Evolutionary conservation across 2,888 invertebrate genomes (phyloP), one percentile per base, ranked within the genome.

Genomic region (Latheticus oryzae): DNA sequence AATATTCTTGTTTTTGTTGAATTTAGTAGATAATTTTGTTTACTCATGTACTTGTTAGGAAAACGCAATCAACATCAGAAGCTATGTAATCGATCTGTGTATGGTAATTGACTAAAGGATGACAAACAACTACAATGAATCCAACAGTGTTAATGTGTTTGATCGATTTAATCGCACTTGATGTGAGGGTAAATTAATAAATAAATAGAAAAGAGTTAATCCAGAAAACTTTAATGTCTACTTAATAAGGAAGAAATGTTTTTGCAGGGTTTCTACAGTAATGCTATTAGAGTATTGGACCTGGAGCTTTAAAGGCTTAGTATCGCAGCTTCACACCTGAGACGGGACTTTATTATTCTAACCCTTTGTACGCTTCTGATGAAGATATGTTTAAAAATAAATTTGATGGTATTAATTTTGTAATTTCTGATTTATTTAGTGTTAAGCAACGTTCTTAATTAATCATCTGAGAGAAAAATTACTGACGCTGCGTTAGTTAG

Each of bases 201-300:
- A n/a, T n/a, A n/a, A n/a, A n/a, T n/a, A n/a, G n/a, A n/a, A n/a
- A n/a, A n/a, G n/a, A n/a, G n/a, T n/a, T n/a, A n/a, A n/a, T n/a
- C n/a, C n/a, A n/a, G n/a, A n/a, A n/a, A n/a, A n/a, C n/a, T n/a
- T n/a, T n/a, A 26, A 50, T 26, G 12, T 11, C 42, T 45, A 23
- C 42, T 13, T 45, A 23, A 47, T 45, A 33, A 53, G 53, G 42
- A 54, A 12, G 9, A 45, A 30, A 15, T 16, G 35, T 53, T 52
- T 53, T 33, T 13, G 30, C 42, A 9, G 28, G 40, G 30, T n/a
- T 23, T n/a, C n/a, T n/a, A n/a, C n/a, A n/a, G 23, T 51, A 51
- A 57, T 51, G 23, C 47, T 43, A 58, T 52, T 58, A 47, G 45
- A 58, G 45, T 52, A 45, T 58, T 52, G 38, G 26, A 51, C 51